phyloP scores from a whole-genome alignment of 1,140 invertebrate genomes.

The Aricia agestis region DNA sequence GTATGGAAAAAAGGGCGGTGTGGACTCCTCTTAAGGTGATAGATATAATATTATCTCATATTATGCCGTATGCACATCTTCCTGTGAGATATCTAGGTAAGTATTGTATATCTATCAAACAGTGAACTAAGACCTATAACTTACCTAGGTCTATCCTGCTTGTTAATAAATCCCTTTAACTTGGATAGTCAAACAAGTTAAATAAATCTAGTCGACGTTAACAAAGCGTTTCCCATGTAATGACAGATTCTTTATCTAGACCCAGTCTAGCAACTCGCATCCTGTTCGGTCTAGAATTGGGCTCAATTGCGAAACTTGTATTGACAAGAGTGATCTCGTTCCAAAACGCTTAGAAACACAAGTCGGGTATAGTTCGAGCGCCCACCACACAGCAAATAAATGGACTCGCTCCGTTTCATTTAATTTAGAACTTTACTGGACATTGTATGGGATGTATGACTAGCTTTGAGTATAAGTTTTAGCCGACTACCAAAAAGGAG shows the following conservation, averaged over 20 bases:
- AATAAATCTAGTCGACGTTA: background rate
- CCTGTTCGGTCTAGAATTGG: conserved; percentile 9
- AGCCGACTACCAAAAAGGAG: too few relatives aligned
- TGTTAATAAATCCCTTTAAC: background rate
- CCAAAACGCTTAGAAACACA: conserved; percentile 18
- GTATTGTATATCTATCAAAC: too few relatives aligned
- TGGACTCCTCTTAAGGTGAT: too few relatives aligned
- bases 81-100: too few relatives aligned
- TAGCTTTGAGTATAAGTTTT: too few relatives aligned
- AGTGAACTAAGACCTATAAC: too few relatives aligned
- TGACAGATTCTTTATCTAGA: background rate
- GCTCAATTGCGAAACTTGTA: conserved; percentile 8
- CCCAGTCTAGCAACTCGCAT: background rate
- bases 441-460: too few relatives aligned
- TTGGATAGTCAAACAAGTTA: background rate
- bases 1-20: too few relatives aligned
- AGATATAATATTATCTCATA: too few relatives aligned
- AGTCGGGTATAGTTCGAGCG: conserved; percentile 1
- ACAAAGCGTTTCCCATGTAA: background rate
- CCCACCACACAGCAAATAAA: conserved; percentile 10
- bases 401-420: background rate
- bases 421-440: background rate
- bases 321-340: conserved; percentile 13
- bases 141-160: too few relatives aligned
- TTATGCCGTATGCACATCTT: too few relatives aligned